Percentiles rank a stretch among this genome's conserved stretches.
Evolutionary conservation across 2,888 invertebrate species (phyloP).

Genomic region (Drymonia ruficornis): DNA sequence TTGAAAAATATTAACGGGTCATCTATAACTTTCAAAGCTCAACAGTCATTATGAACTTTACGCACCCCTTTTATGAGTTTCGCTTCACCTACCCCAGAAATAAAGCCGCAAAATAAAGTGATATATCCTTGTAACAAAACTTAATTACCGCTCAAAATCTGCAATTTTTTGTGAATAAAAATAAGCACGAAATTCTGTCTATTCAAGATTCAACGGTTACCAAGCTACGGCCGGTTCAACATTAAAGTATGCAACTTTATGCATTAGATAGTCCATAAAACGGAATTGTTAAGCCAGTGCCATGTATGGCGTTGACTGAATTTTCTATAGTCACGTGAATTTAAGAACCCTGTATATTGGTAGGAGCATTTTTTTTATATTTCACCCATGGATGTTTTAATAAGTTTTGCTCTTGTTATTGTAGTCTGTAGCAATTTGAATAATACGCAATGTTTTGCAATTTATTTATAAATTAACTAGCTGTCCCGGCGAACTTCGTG

Average conservation of each 20-base stretch:
- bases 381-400: background rate
- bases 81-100: slow-evolving; percentile 15
- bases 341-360: slow-evolving; percentile 45
- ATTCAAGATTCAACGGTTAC: background rate
- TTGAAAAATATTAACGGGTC: no score
- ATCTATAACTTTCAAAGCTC: no score
- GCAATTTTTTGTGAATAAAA: background rate
- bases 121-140: slow-evolving; percentile 9
- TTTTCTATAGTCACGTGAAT: slow-evolving; percentile 59
- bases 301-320: slow-evolving; percentile 64
- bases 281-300: slow-evolving; percentile 51
- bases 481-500: no score
- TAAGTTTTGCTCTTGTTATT: no score
- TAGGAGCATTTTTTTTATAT: background rate
- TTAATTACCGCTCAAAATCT: background rate
- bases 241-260: slow-evolving; percentile 51
- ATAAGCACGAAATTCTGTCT: background rate
- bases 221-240: background rate
- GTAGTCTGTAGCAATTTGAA: no score
- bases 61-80: slow-evolving; percentile 22
- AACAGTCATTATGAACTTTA: slow-evolving; percentile 14
- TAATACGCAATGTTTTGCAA: no score
- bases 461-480: no score
- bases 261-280: slow-evolving; percentile 45
- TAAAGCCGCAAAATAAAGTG: slow-evolving; percentile 26